Conservation (phyloP, 2,113 vertebrate genomes). For the Todiramphus saurophagus region DNA sequence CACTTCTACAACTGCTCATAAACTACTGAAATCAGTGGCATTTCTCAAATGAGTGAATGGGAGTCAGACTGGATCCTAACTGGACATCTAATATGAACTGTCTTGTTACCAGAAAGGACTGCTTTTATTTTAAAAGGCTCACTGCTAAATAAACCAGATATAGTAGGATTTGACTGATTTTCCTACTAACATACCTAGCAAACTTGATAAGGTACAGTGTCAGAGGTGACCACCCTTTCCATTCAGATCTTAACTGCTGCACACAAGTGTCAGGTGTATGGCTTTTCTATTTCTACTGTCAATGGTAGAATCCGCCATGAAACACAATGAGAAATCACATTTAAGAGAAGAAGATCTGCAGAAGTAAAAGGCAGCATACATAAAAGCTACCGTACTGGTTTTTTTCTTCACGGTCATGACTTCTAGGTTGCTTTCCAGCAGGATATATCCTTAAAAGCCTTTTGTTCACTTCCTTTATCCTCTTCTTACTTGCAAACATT, state of each 20-base stretch:
- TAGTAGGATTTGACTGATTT: neutral
- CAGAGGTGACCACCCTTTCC: neutral
- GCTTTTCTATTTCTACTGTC: conserved; percentile 23
- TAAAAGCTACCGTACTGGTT: neutral
- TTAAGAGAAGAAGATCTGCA: conserved; percentile 29
- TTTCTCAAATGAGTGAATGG: neutral
- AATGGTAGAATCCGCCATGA: neutral
- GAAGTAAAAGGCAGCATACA: conserved; percentile 12
- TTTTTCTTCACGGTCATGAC: conserved; percentile 15
- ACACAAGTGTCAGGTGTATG: neutral
- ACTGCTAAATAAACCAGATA: neutral
- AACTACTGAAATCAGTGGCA: neutral
- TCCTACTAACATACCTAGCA: neutral
- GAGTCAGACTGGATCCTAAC: neutral
- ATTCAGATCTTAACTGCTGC: neutral
- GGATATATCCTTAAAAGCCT: conserved; percentile 37
- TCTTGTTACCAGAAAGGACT: neutral
- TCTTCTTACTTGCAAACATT: conserved; percentile 43
- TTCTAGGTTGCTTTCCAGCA: conserved; percentile 26
- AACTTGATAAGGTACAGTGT: neutral
- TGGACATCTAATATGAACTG: neutral
- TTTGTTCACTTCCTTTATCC: conserved; percentile 34
- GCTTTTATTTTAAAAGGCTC: neutral
- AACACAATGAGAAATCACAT: conserved; percentile 15
- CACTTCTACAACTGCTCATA: neutral